These are phyloP conservation scores for Ooceraea biroi DNA, from an alignment of 1,140 invertebrate species.

Conservation along the genomic window DNA sequence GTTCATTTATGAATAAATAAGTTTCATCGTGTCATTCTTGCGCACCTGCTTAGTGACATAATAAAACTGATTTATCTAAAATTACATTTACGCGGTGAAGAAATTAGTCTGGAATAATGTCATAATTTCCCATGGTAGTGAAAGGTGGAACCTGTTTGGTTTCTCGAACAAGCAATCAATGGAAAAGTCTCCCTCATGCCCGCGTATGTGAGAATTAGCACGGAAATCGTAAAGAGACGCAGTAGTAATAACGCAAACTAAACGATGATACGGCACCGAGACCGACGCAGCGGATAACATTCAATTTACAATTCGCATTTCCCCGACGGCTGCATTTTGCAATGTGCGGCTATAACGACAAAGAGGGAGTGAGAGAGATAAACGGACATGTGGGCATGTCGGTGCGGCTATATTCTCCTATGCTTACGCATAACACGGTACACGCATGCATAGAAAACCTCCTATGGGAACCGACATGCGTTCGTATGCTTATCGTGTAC, in stretches of 20 bases:
- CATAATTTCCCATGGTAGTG: background rate
- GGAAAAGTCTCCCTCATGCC: background rate
- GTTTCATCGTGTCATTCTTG: background rate
- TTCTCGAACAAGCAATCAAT: background rate
- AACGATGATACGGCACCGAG: slow-evolving; percentile 15
- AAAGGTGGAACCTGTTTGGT: background rate
- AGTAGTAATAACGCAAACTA: background rate
- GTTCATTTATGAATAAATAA: background rate
- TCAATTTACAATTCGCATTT: slow-evolving; percentile 54
- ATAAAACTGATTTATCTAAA: background rate
- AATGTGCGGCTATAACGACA: slow-evolving; percentile 60
- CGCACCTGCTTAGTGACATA: background rate
- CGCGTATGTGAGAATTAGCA: background rate
- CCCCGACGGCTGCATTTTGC: slow-evolving; percentile 52
- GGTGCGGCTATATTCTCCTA: slow-evolving; percentile 17
- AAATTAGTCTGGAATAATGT: background rate
- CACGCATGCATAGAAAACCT: slow-evolving; percentile 39
- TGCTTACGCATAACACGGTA: slow-evolving; percentile 58
- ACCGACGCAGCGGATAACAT: slow-evolving; percentile 28
- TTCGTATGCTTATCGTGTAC: slow-evolving; percentile 44
- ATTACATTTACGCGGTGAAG: background rate
- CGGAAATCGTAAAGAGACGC: background rate
- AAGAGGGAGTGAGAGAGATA: too few species aligned
- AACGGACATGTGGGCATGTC: slow-evolving; percentile 13
- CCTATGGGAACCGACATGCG: slow-evolving; percentile 67